Evolutionary conservation across 2,113 vertebrate species (phyloP), one percentile per base, ranked within the genome.

Genomic region (Ailuropoda melanoleuca): DNA sequence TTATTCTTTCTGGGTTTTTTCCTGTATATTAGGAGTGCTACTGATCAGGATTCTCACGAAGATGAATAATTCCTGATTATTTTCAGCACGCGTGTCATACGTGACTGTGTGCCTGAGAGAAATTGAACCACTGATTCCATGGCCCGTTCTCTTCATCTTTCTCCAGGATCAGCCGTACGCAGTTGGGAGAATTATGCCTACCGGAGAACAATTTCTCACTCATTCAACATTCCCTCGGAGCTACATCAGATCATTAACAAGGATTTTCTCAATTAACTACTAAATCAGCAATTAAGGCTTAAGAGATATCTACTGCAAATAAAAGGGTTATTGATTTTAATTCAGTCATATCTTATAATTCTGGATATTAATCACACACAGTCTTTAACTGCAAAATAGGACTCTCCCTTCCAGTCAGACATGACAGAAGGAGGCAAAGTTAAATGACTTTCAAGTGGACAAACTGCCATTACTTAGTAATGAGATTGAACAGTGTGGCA

Each of bases 211-310:
- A 81, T 66, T 56, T 90, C 68, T 89, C 74, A 84, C 55, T 87
- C 43, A 64, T 85, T 90, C 74, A 80, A 12, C n/a, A 83, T 94
- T 97, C 58, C 43, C 81, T 87, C 56, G 85, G 92, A 93, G 58
- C 50, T 94, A 15, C 3, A 74, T 68, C 37, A 92, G 60, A 90
- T 92, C 83, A 95, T 93, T 96, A 97, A 83, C 62, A 93, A 95
- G 43, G 89, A 93, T 96, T 95, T 97, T 92, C 88, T 97, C 89
- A 97, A 97, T 97, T 96, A 96, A 85, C 70, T 91, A 88, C 62
- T 88, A 94, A 96, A 78, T 93, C 91, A 96, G 53, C 85, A 97
- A 94, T 97, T 97, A 96, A 94, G 39, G 1, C 12, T 70, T 83
- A 96, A 58, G 72, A 58, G 26, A 90, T 72, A 78, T 85, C 77